Base-by-base conservation (phyloP, 2,888 invertebrate species). In the Noctua comes region DNA sequence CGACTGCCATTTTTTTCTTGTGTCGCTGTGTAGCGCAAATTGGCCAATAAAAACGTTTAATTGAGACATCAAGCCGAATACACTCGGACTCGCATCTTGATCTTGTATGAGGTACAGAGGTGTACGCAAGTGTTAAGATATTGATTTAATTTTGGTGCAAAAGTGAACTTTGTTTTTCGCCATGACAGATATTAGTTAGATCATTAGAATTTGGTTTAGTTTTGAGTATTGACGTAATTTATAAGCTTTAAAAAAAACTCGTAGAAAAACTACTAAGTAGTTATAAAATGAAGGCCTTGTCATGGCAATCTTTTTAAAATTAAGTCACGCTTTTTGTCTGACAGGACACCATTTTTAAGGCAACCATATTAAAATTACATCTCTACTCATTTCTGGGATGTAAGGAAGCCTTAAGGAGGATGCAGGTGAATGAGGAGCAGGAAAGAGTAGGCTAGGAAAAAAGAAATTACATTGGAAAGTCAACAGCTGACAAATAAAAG, bases 61-160 rank as follows among this genome's bases (percentile, higher is more conserved):
- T 96, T 95, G 95, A 96, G 96, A 95, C 93, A 94, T 94, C 89
- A 88, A 91, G 91, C 87, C 90, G 90, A 90, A 90, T 92, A 91
- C 88, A 89, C 84, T 90, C 85, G 91, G 93, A 94, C 94, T 90
- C 89, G 88, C 91, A 94, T 94, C 94, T 90, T 84, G 86, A 89
- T 89, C 83, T 86, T 65, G 65, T 66, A 54, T n/a, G 27, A 65
- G 71, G 92, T 93, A 94, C 88, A 88, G 84, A 84, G 85, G 83
- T 0, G 76, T 18, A 79, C 84, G 88, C 36, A 91, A 89, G 86
- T 90, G 80, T 71, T 85, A 64, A 21, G 1, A 5, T 1, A 4
- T 18, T 68, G 13, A 46, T 46, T 18, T 66, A 24, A 40, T 65
- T 62, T 71, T 27, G 21, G 8, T 43, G 16, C 7, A 11, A 24